Base-by-base conservation (phyloP, 2,888 invertebrate species). In the Caenorhabditis sp. region DNA sequence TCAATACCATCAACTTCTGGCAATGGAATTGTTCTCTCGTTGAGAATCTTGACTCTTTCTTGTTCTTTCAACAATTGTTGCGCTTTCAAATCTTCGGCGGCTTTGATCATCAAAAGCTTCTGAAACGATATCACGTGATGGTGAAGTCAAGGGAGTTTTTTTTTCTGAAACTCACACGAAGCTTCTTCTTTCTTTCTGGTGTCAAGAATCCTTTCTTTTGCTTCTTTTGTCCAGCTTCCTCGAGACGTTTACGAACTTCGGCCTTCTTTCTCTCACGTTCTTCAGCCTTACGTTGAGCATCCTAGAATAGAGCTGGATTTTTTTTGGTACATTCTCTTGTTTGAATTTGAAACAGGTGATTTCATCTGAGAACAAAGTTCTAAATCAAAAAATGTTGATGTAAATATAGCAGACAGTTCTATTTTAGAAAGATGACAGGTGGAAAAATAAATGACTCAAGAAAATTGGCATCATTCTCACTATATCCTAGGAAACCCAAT, bases 131-230 rank as follows among this genome's bases (percentile, higher is more conserved):
- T n/a, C n/a, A n/a, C n/a, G n/a, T n/a, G n/a, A 78, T 50, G 1
- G 5, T n/a, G 31, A 58, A 58, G 17, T 37, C 19, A 4, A 59
- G 2, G 4, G 37, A 19, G 6, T 27, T 12, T 24, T 5, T 27
- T 17, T n/a, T 23, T 50, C 1, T 49, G n/a, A 23, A 17, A 65
- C 93, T 91, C 89, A 96, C 96, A 92, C 97, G 93, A 89, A 97
- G 95, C 91, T 97, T 96, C 94, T 97, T 97, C 94, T 97, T 97
- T 91, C 97, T 95, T 91, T 97, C 97, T 80, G 96, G 96, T 88
- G 97, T 96, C 95, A 96, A 80, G 93, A 97, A 97, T 92, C 97
- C 97, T 91, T 97, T 97, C 93, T 97, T 97, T 50, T 69, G 63
- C 71, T 88, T 88, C 91, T 97, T 97, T 91, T 97, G 74, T 90